phyloP scores from a whole-genome alignment of 2,797 vertebrate genomes.

The Triplophysa yarkandensis region DNA sequence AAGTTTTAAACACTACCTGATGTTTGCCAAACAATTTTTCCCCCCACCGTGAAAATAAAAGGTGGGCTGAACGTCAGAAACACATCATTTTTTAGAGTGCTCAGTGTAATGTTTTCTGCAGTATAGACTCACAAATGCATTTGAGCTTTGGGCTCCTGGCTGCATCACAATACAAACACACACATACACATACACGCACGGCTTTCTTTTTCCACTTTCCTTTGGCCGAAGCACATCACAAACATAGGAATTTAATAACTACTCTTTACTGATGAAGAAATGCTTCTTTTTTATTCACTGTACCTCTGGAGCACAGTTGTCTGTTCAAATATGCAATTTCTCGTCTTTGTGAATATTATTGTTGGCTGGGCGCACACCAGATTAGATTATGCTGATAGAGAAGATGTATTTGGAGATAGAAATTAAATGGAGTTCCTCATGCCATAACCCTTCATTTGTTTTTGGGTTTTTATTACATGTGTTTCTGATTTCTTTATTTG shows the following conservation, averaged over 20 bases:
- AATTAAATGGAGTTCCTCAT: conserved; percentile 66
- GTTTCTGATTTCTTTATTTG: conserved; percentile 67
- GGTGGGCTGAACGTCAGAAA: conserved; percentile 59
- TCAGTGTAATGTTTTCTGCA: conserved; percentile 55
- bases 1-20: conserved; percentile 58
- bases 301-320: conserved; percentile 56
- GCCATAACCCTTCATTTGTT: conserved; percentile 67
- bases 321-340: conserved; percentile 63
- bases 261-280: conserved; percentile 66
- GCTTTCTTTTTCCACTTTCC: conserved; percentile 44
- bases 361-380: conserved; percentile 59
- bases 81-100: conserved; percentile 62
- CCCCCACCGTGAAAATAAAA: conserved; percentile 60
- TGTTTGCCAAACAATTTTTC: conserved; percentile 62
- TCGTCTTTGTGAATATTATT: conserved; percentile 57
- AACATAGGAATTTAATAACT: conserved; percentile 71
- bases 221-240: conserved; percentile 59
- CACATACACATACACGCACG: conserved; percentile 8
- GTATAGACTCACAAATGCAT: conserved; percentile 67
- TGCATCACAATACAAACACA: conserved; percentile 60
- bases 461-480: conserved; percentile 71
- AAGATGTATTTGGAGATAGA: conserved; percentile 70
- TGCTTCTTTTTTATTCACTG: conserved; percentile 57
- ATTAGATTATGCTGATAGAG: conserved; percentile 73
- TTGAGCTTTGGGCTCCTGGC: conserved; percentile 60